Base-by-base conservation (phyloP, 2,888 invertebrate species). In the Crematogaster levior region DNA sequence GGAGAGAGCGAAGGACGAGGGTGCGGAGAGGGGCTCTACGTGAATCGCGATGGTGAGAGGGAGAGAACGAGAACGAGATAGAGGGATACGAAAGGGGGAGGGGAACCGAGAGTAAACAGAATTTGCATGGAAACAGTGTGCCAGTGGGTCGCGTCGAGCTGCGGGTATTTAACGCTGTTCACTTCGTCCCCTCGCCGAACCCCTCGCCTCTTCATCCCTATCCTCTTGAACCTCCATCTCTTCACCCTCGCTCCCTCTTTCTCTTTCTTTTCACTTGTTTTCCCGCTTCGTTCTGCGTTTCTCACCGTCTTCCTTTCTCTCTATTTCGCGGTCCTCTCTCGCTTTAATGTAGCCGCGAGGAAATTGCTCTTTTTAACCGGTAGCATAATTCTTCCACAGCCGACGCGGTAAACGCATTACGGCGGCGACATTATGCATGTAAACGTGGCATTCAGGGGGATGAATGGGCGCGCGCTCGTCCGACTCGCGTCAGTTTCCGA, bases 61-160 rank as follows among this genome's bases (percentile, higher is more conserved):
- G 56, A 53, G 61, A 48, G 56, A 65, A 27, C 40, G 80, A 65
- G 89, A 72, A 77, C 66, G 80, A 75, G 79, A 56, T 77, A 58
- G 82, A 51, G 77, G 34, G 53, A 46, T 30, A 53, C 77, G 9
- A 21, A n/a, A 60, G 72, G 56, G 85, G 68, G 79, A 74, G 74
- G 80, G 84, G 81, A 87, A 84, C 88, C 82, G 91, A 93, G 92
- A 92, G 93, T 94, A 94, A 94, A 94, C 94, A 93, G 91, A 93
- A 94, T 94, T 94, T 94, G 94, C 93, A 94, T 94, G 92, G 92
- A 93, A 93, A 93, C 93, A 93, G 92, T 93, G 92, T 94, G 93
- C 91, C 93, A 94, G 92, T 94, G 91, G 94, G 94, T 94, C 94
- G 92, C 90, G 89, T 85, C 88, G 86, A 81, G 88, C 85, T 86